Conservation (phyloP, 2,888 invertebrate genomes). For the Cheilosia vernalis region DNA sequence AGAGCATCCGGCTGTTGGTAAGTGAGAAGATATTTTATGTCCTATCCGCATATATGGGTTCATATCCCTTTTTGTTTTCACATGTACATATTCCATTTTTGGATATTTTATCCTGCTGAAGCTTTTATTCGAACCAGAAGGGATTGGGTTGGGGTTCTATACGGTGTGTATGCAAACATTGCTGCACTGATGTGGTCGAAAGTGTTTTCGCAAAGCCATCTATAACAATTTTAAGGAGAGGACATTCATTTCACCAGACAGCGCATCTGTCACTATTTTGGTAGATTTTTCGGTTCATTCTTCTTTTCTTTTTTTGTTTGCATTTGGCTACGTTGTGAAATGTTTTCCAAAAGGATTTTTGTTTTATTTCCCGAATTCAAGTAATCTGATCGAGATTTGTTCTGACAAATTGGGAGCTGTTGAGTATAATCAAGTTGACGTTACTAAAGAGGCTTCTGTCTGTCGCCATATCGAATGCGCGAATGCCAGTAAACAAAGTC, state of each 20-base stretch:
- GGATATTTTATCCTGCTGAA: conserved; percentile 17
- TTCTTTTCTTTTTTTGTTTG: background rate
- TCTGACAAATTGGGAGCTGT: conserved; percentile 27
- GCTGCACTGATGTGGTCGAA: conserved; percentile 25
- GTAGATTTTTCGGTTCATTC: conserved; percentile 4
- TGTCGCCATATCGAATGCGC: too few relatives aligned
- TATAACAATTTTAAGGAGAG: conserved; percentile 29
- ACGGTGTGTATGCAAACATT: conserved; percentile 33
- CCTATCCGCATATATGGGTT: background rate
- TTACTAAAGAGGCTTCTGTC: background rate
- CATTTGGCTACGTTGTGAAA: background rate
- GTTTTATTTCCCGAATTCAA: conserved; percentile 26
- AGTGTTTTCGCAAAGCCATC: conserved; percentile 28
- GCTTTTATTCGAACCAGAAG: background rate
- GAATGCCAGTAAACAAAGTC: background rate
- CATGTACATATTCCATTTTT: conserved; percentile 6
- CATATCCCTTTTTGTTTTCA: background rate
- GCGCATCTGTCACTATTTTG: conserved; percentile 55
- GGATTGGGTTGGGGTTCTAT: background rate
- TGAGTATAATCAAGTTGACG: background rate
- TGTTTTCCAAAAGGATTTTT: conserved; percentile 19
- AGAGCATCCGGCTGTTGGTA: conserved; percentile 58
- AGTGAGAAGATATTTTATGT: conserved; percentile 68
- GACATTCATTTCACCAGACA: conserved; percentile 52
- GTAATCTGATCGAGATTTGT: conserved; percentile 23